Conservation (phyloP, 1,140 invertebrate species). For the Coelopa frigida region DNA sequence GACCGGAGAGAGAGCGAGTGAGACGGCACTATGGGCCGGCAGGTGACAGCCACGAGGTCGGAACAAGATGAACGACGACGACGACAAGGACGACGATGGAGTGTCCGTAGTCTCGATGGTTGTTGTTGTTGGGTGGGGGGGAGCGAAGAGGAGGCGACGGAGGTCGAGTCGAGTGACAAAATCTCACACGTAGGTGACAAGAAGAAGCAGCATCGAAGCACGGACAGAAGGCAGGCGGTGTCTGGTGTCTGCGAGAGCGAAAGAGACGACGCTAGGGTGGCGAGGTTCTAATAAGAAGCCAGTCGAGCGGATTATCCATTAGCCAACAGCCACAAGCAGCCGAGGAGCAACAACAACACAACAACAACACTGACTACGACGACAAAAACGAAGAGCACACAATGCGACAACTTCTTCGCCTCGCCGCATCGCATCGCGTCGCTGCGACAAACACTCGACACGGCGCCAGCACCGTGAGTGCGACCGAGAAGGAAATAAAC, state of each 20-base stretch:
- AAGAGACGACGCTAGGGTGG: too few relatives aligned
- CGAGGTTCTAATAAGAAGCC: too few relatives aligned
- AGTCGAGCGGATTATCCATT: too few relatives aligned
- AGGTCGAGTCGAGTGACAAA: constrained; percentile 9
- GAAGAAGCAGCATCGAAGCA: constrained; percentile 1
- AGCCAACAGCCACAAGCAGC: constrained; percentile 7
- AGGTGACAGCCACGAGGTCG: not conserved
- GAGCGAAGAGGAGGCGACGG: constrained; percentile 1
- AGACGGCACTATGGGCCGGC: too few relatives aligned
- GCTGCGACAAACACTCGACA: constrained; percentile 11
- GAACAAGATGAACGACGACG: constrained; percentile 1
- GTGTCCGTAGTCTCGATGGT: not conserved
- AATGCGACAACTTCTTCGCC: not conserved
- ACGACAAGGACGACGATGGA: not conserved
- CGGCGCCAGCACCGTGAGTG: not conserved
- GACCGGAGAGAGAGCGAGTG: not conserved
- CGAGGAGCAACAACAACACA: constrained; percentile 18
- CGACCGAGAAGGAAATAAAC: too few relatives aligned
- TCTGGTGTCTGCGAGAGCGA: too few relatives aligned
- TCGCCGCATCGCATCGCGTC: constrained; percentile 1
- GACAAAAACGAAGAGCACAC: not conserved
- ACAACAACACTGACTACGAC: constrained; percentile 1
- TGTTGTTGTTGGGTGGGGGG: not conserved
- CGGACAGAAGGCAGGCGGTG: too few relatives aligned
- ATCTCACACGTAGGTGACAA: constrained; percentile 9